Evolutionary conservation across 2,797 vertebrate genomes (phyloP).

Genomic region (Microctenopoma lineatum): DNA sequence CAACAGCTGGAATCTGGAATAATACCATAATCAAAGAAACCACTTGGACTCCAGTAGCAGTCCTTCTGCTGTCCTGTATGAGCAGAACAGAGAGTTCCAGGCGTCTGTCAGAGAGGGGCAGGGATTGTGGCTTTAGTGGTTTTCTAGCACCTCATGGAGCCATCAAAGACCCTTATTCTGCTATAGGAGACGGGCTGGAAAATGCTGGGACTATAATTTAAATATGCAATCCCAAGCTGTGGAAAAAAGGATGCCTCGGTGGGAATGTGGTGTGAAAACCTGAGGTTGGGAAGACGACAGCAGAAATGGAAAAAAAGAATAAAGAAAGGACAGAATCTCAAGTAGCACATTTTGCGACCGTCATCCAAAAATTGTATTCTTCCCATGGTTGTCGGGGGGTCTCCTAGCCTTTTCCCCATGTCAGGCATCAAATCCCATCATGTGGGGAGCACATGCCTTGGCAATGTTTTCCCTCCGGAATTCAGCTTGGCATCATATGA

Average conservation of each 20-base stretch:
- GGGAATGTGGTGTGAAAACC: conserved; percentile 40
- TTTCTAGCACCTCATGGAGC: conserved; percentile 50
- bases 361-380: not conserved
- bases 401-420: conserved; percentile 47
- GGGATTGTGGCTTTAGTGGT: conserved; percentile 50
- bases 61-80: conserved; percentile 8
- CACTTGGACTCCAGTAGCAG: conserved; percentile 30
- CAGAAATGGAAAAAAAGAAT: conserved; percentile 11
- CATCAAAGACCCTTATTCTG: conserved; percentile 40
- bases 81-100: conserved; percentile 50
- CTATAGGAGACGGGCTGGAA: conserved; percentile 43
- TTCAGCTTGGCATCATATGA: conserved; percentile 60
- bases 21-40: conserved; percentile 32
- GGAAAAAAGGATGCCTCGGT: conserved; percentile 20
- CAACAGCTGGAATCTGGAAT: conserved; percentile 24
- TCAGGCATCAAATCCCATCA: conserved; percentile 58
- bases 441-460: conserved; percentile 66
- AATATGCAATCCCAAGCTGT: conserved; percentile 42
- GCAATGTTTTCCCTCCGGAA: conserved; percentile 59
- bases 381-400: conserved; percentile 30
- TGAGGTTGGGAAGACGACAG: conserved; percentile 21
- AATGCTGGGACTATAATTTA: conserved; percentile 35
- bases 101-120: conserved; percentile 41
- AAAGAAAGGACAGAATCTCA: not conserved
- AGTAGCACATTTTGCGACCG: conserved; percentile 13